These are phyloP conservation scores for Pao palembangensis DNA, from an alignment of 2,113 vertebrate species.

Conservation along the genomic window DNA sequence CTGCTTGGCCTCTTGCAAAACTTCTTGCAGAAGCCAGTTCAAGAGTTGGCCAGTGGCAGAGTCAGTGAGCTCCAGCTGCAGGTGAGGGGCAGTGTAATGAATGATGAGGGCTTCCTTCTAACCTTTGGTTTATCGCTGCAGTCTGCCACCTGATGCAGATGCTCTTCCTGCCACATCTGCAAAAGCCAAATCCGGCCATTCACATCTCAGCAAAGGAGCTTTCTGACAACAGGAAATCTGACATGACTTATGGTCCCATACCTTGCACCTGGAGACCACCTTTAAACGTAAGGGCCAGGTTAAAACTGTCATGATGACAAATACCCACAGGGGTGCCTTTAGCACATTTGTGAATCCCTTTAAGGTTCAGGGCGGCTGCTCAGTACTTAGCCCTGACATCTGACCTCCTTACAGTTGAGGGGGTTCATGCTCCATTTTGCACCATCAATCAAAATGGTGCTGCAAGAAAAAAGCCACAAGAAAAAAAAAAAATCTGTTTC, in stretches of 20 bases:
- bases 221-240: background rate
- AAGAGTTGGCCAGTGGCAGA: too few species aligned
- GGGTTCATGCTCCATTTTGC: slow-evolving; percentile 4
- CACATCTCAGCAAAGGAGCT: background rate
- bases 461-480: slow-evolving; percentile 3
- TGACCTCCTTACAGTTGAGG: slow-evolving; percentile 10
- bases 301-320: slow-evolving; percentile 31
- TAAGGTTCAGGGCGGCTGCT: slow-evolving; percentile 14
- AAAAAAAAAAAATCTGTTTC: slow-evolving; percentile 1
- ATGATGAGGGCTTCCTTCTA: too few species aligned
- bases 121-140: too few species aligned
- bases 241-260: slow-evolving; percentile 1
- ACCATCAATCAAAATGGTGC: slow-evolving; percentile 1
- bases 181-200: background rate
- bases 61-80: too few species aligned
- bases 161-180: too few species aligned
- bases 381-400: slow-evolving; percentile 22
- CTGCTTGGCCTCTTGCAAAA: too few species aligned
- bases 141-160: too few species aligned
- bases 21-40: too few species aligned
- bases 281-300: slow-evolving; percentile 15
- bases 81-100: too few species aligned
- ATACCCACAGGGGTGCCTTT: slow-evolving; percentile 23
- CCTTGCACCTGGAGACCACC: background rate
- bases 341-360: slow-evolving; percentile 17